These are phyloP conservation scores for Noctua pronuba DNA, from an alignment of 2,888 invertebrate genomes.

Conservation along the genomic window DNA sequence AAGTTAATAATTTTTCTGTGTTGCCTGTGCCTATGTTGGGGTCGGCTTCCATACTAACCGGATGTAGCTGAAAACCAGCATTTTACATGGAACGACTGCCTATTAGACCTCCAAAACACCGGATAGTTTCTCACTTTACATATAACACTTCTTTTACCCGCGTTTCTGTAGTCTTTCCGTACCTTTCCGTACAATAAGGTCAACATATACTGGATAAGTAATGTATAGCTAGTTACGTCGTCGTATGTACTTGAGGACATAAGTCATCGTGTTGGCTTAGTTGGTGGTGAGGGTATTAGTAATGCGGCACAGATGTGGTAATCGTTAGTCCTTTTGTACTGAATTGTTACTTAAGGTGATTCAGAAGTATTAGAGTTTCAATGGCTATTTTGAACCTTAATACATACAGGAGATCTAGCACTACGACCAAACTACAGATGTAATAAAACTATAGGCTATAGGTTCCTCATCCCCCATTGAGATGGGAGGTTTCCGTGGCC, in stretches of 20 bases:
- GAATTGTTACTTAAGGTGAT: background rate
- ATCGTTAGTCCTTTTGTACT: slow-evolving; percentile 6
- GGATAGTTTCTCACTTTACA: background rate
- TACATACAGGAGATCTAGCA: background rate
- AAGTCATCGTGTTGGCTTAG: slow-evolving; percentile 55
- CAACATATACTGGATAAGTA: slow-evolving; percentile 1
- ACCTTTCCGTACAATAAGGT: background rate
- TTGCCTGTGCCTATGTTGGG: too few species aligned
- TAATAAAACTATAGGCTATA: too few species aligned
- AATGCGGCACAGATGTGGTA: slow-evolving; percentile 47
- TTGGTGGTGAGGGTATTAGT: slow-evolving; percentile 39
- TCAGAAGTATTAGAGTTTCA: slow-evolving; percentile 1
- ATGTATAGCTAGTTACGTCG: too few species aligned
- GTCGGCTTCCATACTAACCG: background rate
- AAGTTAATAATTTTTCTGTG: too few species aligned
- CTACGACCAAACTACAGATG: background rate
- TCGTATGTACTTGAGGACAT: slow-evolving; percentile 46
- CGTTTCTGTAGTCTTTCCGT: too few species aligned
- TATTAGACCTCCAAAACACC: background rate
- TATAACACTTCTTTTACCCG: background rate
- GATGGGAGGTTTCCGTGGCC: too few species aligned
- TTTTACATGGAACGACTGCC: background rate
- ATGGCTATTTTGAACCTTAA: background rate
- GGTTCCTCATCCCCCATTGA: too few species aligned
- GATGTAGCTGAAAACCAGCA: background rate